Evolutionary conservation across 2,888 invertebrate genomes (phyloP).

Genomic region (Diadromus collaris): DNA sequence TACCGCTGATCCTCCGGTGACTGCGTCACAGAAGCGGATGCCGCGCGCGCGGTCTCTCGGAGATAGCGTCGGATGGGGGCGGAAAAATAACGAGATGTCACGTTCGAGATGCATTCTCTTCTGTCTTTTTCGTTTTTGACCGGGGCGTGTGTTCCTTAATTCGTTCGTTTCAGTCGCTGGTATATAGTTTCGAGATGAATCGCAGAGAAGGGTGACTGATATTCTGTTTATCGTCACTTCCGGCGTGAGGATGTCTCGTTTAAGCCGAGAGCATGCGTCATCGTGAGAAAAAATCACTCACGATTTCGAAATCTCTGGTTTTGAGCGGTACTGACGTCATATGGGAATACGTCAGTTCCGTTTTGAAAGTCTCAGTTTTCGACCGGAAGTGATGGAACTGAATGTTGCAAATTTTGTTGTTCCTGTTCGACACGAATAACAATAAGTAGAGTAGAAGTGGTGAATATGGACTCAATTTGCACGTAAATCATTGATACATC

Average conservation of each 20-base stretch:
- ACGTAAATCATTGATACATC: too few species aligned
- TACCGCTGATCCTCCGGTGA: slow-evolving; percentile 27
- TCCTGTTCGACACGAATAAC: not conserved
- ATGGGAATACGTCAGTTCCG: too few species aligned
- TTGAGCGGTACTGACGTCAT: not conserved
- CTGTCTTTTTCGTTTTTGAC: too few species aligned
- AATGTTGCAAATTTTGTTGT: not conserved
- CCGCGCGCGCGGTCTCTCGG: not conserved
- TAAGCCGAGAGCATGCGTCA: not conserved
- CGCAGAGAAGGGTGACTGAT: not conserved
- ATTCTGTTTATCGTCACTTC: not conserved
- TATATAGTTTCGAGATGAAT: not conserved
- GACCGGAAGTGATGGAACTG: not conserved
- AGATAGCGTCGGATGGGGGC: not conserved
- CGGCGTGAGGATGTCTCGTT: not conserved
- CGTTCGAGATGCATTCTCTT: not conserved
- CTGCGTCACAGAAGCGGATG: slow-evolving; percentile 20
- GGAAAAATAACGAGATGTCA: not conserved
- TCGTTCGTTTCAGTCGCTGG: not conserved
- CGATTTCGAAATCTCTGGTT: not conserved
- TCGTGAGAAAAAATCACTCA: not conserved
- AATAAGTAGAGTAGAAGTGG: not conserved
- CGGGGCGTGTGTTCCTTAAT: not conserved
- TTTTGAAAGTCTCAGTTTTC: too few species aligned
- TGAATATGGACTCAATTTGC: too few species aligned